These are phyloP conservation scores for Hydroisotoma schaefferi DNA, from an alignment of 2,888 invertebrate genomes.

Conservation along the genomic window DNA sequence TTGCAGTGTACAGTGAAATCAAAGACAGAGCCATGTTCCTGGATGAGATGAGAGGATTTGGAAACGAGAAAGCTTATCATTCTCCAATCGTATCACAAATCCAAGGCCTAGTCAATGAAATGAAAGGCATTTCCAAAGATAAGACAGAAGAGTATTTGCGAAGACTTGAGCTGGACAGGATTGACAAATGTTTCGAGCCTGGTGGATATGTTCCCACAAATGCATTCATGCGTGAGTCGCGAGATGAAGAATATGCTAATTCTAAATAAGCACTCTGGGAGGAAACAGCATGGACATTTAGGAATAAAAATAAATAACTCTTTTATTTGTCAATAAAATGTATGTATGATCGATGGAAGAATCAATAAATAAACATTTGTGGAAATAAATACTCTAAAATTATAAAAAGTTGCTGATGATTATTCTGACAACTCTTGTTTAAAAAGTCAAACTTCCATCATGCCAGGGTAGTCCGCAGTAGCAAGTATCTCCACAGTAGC, in stretches of 20 bases:
- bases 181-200: constrained; percentile 22
- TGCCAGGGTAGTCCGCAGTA: constrained; percentile 29
- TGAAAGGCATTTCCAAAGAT: constrained; percentile 20
- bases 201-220: too few relatives aligned
- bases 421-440: too few relatives aligned
- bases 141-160: constrained; percentile 20
- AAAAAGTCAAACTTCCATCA: constrained; percentile 13
- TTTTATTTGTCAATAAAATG: too few relatives aligned
- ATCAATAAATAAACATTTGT: too few relatives aligned
- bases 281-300: too few relatives aligned
- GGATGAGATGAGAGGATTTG: constrained; percentile 19
- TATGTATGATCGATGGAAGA: too few relatives aligned
- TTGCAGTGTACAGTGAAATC: constrained; percentile 27
- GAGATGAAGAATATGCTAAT: too few relatives aligned
- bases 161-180: constrained; percentile 12
- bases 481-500: constrained; percentile 28
- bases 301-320: too few relatives aligned
- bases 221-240: too few relatives aligned
- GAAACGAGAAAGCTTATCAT: constrained; percentile 24
- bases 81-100: constrained; percentile 27
- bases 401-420: too few relatives aligned
- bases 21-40: constrained; percentile 33
- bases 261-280: too few relatives aligned
- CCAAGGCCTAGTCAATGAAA: constrained; percentile 27
- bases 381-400: too few relatives aligned